Base-by-base conservation (phyloP, 2,888 invertebrate species). In the Cylloceria caligata region DNA sequence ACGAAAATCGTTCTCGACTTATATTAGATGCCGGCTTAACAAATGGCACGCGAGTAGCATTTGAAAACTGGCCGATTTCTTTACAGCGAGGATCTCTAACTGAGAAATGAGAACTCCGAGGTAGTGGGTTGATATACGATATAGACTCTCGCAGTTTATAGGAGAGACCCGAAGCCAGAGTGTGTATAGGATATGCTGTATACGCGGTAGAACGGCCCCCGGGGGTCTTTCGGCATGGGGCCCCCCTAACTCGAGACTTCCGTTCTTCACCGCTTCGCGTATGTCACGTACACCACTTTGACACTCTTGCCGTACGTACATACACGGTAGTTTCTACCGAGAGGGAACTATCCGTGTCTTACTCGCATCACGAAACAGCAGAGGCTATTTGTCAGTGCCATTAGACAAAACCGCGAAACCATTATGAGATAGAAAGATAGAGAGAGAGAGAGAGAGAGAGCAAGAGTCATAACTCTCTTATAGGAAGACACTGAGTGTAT, bases 241-340 rank as follows among this genome's bases (percentile, higher is more conserved):
- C 73, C 49, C 62, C 55, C 64, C 82, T 84, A 83, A 85, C 83
- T 86, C 72, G 81, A 85, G 86, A 87, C 89, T 90, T 90, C 90
- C 90, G 89, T 88, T 88, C 87, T 86, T 81, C 85, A 87, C 84
- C 62, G 52, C 62, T 77, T 24, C 5, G n/a, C 36, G 34, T 30
- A n/a, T n/a, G 47, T 24, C 39, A 60, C 30, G 30, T 36, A 71
- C 49, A 64, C 62, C 42, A 74, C 19, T 65, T 65, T 45, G 42
- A 21, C 19, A 5, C 13, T 16, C 19, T n/a, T 39, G 34, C 0
- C 13, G 9, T 67, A 16, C 16, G 55, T 16, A 19, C 47, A 34
- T 36, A 49, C 19, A 73, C 65, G 55, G 65, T 19, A 74, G 74
- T 74, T 57, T 67, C 16, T 19, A 57, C 27, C 16, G 34, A 6